A percentile compares a stretch with the other conserved stretches of the same genome.
phyloP scores from a whole-genome alignment of 2,797 vertebrate genomes.

The Lacerta bilineata region DNA sequence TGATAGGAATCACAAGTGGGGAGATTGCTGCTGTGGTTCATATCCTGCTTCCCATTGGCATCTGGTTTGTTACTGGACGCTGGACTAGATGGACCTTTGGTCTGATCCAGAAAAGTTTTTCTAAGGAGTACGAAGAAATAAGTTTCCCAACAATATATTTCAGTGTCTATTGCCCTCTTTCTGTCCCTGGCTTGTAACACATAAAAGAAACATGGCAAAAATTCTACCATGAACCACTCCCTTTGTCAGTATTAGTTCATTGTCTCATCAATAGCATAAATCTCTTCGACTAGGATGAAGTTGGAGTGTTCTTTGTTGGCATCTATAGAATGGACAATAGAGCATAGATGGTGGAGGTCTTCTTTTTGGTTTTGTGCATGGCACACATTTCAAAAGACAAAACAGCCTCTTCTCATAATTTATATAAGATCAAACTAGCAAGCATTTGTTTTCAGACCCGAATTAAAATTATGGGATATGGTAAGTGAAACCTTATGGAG shows the following conservation, averaged over 20 bases:
- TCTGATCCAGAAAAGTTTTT: background rate
- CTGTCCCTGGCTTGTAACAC: constrained; percentile 1
- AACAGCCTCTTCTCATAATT: constrained; percentile 36
- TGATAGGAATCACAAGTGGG: background rate
- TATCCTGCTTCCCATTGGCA: too few relatives aligned
- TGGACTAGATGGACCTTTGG: too few relatives aligned
- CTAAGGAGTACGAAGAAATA: background rate
- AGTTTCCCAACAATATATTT: background rate
- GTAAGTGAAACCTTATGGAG: background rate
- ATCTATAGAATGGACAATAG: background rate
- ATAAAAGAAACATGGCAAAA: constrained; percentile 1
- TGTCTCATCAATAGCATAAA: constrained; percentile 10
- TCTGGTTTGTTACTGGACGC: too few relatives aligned
- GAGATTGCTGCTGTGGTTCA: too few relatives aligned
- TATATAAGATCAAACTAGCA: constrained; percentile 8
- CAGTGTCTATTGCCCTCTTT: background rate
- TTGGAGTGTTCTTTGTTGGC: background rate
- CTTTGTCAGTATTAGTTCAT: background rate
- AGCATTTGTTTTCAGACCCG: background rate
- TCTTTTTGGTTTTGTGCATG: background rate
- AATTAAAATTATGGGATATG: background rate
- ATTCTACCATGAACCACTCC: background rate
- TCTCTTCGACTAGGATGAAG: rapidly evolving
- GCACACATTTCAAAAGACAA: constrained; percentile 3
- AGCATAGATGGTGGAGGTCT: background rate